Evolutionary conservation across 2,113 vertebrate genomes (phyloP).

Genomic region (Arvicanthis niloticus): DNA sequence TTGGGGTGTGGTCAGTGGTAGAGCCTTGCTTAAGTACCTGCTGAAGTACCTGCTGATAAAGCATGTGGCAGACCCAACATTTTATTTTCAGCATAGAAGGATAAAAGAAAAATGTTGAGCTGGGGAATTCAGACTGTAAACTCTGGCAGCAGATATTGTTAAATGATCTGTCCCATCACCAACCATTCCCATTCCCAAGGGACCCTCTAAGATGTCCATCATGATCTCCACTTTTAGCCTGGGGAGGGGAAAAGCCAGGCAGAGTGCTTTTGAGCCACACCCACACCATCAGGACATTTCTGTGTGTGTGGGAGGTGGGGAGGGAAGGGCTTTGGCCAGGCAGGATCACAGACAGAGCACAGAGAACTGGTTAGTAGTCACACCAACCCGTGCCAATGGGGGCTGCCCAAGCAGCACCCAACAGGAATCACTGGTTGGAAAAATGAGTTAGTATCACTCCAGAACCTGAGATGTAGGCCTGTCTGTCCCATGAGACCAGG

Average conservation of each 20-base stretch:
- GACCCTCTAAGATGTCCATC: background rate
- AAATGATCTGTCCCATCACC: background rate
- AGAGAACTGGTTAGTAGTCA: background rate
- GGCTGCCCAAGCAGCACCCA: background rate
- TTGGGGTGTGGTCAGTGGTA: background rate
- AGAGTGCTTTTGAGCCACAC: background rate
- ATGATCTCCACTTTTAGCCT: background rate
- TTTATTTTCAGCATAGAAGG: background rate
- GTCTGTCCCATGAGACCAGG: background rate
- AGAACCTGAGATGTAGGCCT: background rate
- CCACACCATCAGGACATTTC: background rate
- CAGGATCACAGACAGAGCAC: no score
- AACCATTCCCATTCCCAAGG: background rate
- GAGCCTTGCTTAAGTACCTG: background rate
- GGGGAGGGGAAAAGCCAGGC: background rate
- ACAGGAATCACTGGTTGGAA: background rate
- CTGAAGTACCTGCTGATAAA: background rate
- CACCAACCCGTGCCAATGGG: rapidly evolving
- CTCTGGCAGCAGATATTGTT: background rate
- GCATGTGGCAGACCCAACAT: background rate
- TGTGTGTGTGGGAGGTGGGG: no score
- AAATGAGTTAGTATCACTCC: background rate
- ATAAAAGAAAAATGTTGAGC: background rate
- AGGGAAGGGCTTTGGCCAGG: no score
- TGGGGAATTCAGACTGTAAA: background rate